Evolutionary conservation across 2,113 vertebrate genomes (phyloP).

Genomic region (Apodemus sylvaticus): DNA sequence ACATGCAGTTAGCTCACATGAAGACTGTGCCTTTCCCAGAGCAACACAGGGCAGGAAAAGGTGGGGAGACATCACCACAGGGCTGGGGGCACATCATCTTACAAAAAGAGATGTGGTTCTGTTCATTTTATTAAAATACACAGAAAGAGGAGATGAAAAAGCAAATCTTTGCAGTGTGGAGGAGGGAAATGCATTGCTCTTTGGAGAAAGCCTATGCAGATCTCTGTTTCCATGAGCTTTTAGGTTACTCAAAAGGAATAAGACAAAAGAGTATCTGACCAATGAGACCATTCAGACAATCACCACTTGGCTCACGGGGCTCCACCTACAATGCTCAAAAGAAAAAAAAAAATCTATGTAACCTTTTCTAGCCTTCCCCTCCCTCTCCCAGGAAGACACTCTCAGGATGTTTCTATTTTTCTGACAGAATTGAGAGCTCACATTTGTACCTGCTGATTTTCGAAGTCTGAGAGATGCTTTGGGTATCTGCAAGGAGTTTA

Average conservation of each 20-base stretch:
- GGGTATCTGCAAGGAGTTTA: background rate
- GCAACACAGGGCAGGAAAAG: constrained; percentile 1
- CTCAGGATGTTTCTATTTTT: background rate
- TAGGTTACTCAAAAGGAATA: constrained; percentile 6
- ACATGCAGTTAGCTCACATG: constrained; percentile 70
- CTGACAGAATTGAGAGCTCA: background rate
- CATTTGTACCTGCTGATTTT: background rate
- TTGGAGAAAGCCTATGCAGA: constrained; percentile 12
- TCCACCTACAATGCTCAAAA: background rate
- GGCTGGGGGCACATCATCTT: background rate
- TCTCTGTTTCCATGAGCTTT: constrained; percentile 44
- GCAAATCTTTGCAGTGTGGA: constrained; percentile 2
- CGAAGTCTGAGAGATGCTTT: constrained; percentile 51
- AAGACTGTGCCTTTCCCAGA: constrained; percentile 76
- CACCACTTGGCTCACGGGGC: constrained; percentile 6
- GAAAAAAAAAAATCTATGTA: background rate
- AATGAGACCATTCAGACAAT: background rate
- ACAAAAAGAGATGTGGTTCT: constrained; percentile 58
- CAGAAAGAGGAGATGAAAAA: constrained; percentile 37
- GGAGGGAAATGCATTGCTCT: constrained; percentile 4
- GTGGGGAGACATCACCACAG: background rate
- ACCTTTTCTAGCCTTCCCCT: constrained; percentile 21
- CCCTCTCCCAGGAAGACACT: background rate
- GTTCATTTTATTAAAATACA: constrained; percentile 55
- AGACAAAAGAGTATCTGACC: constrained; percentile 36